Percentiles rank a stretch among this genome's conserved stretches.
These are phyloP conservation scores for Kradibia gibbosae DNA, from an alignment of 1,140 invertebrate genomes.

Conservation along the genomic window DNA sequence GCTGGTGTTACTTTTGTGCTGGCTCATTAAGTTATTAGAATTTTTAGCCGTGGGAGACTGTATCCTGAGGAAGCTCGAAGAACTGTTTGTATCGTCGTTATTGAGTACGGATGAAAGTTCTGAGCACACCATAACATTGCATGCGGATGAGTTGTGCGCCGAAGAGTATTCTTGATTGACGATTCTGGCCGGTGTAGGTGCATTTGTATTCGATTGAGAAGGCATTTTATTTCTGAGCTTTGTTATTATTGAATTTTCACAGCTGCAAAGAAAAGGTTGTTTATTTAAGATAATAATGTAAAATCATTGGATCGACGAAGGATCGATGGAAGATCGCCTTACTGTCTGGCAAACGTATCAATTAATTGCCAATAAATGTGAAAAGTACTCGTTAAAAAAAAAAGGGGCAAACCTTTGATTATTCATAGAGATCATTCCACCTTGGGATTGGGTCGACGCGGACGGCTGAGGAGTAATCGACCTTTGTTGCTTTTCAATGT, in stretches of 20 bases:
- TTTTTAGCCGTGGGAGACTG: constrained; percentile 62
- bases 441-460: constrained; percentile 54
- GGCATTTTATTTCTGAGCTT: constrained; percentile 45
- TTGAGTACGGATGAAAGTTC: constrained; percentile 52
- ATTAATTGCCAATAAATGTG: background rate
- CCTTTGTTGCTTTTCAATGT: constrained; percentile 90
- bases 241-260: constrained; percentile 47
- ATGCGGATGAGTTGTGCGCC: constrained; percentile 38
- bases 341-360: too few species aligned
- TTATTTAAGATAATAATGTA: background rate
- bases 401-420: constrained; percentile 53
- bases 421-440: constrained; percentile 51
- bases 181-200: constrained; percentile 10
- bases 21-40: constrained; percentile 34
- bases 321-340: too few species aligned
- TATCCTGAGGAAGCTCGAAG: constrained; percentile 69
- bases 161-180: constrained; percentile 26
- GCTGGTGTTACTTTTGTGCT: constrained; percentile 36
- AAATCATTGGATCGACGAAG: too few species aligned
- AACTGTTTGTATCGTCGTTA: constrained; percentile 59
- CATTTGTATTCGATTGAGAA: constrained; percentile 44
- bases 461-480: constrained; percentile 78
- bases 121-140: constrained; percentile 45
- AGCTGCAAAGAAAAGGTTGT: constrained; percentile 18
- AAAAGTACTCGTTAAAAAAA: too few species aligned